Evolutionary conservation across 2,888 invertebrate genomes (phyloP).

Genomic region (Lithodes maja): DNA sequence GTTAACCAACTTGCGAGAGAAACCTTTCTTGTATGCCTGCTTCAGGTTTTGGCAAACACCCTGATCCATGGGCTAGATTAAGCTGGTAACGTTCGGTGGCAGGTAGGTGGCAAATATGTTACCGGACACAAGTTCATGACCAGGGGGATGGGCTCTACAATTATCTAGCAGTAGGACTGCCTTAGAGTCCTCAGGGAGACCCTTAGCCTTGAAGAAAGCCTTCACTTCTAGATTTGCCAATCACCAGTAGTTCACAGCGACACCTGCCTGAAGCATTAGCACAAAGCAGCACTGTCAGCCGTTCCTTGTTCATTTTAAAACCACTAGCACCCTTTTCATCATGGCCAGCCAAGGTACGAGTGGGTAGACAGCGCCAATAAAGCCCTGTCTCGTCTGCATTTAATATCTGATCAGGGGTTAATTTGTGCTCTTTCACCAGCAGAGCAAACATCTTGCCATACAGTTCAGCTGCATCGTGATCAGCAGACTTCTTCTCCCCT

Average conservation of each 20-base stretch:
- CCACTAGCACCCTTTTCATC: not conserved
- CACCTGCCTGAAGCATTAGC: constrained; percentile 26
- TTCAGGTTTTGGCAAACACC: constrained; percentile 14
- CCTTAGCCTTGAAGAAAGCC: constrained; percentile 1
- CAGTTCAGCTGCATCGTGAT: not conserved
- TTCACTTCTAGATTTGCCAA: constrained; percentile 23
- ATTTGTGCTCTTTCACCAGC: not conserved
- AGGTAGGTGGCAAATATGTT: constrained; percentile 24
- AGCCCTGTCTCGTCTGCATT: constrained; percentile 1
- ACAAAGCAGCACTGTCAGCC: constrained; percentile 26
- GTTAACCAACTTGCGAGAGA: constrained; percentile 1
- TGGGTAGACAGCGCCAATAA: constrained; percentile 1
- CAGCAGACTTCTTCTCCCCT: constrained; percentile 8
- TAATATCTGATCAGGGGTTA: constrained; percentile 25
- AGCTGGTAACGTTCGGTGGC: not conserved
- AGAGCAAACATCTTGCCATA: not conserved
- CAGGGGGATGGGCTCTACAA: constrained; percentile 26
- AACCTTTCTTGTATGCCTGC: not conserved
- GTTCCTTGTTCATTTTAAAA: constrained; percentile 3
- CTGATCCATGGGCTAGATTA: constrained; percentile 28
- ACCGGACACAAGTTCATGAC: constrained; percentile 16
- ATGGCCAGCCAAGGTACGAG: not conserved
- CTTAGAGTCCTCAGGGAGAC: constrained; percentile 25
- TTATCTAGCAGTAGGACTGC: constrained; percentile 17
- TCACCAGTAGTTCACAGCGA: not conserved